Percentiles rank a stretch among this genome's conserved stretches.
Conservation (phyloP, 2,113 vertebrate species). For the Cathartes aura region DNA sequence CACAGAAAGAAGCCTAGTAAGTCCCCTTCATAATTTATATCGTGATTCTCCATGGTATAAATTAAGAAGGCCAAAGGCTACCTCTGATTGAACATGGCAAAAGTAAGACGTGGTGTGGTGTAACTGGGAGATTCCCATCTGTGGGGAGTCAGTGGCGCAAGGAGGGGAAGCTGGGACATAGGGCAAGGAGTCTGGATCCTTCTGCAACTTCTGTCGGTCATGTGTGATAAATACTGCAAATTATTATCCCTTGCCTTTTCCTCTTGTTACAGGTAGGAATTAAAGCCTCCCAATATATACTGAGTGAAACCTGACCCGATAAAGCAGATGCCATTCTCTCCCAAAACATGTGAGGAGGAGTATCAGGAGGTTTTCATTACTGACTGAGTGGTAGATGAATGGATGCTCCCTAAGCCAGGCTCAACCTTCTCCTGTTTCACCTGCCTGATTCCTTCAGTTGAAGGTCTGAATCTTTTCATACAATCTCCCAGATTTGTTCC, state of each 20-base stretch:
- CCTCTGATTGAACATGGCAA: background rate
- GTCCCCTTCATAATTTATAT: background rate
- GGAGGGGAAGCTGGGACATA: background rate
- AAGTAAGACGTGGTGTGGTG: accelerated
- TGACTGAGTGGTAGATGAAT: background rate
- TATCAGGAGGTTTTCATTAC: background rate
- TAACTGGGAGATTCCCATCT: background rate
- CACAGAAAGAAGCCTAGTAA: background rate
- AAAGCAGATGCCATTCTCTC: background rate
- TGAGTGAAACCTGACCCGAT: background rate
- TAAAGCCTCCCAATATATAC: background rate
- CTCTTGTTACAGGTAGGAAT: background rate
- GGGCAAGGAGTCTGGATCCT: background rate
- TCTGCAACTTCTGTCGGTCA: background rate
- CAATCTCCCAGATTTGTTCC: background rate
- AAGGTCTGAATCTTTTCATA: background rate
- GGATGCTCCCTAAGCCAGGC: background rate
- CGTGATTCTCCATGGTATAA: background rate
- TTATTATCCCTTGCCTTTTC: background rate
- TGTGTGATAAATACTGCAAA: background rate
- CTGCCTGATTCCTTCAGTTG: background rate
- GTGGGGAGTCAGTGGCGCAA: background rate
- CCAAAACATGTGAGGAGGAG: background rate
- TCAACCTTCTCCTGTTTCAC: background rate
- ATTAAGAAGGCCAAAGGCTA: background rate